Conservation (phyloP, 2,888 invertebrate genomes). For the Onthophagus sagittarius region DNA sequence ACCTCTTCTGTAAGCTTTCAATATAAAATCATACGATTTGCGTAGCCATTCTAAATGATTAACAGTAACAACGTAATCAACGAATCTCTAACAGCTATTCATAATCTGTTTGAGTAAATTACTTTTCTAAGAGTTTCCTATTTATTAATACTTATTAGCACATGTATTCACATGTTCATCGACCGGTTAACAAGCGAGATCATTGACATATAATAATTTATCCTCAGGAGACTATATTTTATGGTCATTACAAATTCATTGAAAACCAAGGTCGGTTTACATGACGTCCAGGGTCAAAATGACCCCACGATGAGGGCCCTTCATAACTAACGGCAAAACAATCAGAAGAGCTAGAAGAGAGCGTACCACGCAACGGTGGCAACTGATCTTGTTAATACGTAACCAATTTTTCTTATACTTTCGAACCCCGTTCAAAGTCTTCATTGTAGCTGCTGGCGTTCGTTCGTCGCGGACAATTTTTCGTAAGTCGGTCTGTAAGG, state of each 20-base stretch:
- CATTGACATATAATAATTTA: not conserved
- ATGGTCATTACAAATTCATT: not conserved
- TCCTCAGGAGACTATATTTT: not conserved
- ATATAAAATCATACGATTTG: no score
- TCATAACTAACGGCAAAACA: not conserved
- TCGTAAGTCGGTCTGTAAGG: not conserved
- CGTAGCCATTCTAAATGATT: no score
- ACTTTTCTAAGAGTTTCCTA: no score
- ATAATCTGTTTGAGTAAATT: no score
- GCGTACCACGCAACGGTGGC: not conserved
- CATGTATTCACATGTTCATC: no score
- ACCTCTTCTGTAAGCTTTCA: no score
- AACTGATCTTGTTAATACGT: not conserved
- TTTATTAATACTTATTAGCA: no score
- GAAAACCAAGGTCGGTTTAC: not conserved
- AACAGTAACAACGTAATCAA: no score
- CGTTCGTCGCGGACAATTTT: not conserved
- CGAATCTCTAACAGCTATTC: no score
- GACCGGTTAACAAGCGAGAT: not conserved
- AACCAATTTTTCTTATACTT: not conserved
- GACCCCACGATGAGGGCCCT: not conserved
- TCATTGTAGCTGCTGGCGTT: not conserved
- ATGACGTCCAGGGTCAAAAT: not conserved
- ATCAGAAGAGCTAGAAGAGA: not conserved
- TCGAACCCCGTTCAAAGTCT: not conserved